A percentile compares a stretch with the other conserved stretches of the same genome.
These are phyloP conservation scores for Anguilla japonica DNA, from an alignment of 2,113 vertebrate species.

Conservation along the genomic window DNA sequence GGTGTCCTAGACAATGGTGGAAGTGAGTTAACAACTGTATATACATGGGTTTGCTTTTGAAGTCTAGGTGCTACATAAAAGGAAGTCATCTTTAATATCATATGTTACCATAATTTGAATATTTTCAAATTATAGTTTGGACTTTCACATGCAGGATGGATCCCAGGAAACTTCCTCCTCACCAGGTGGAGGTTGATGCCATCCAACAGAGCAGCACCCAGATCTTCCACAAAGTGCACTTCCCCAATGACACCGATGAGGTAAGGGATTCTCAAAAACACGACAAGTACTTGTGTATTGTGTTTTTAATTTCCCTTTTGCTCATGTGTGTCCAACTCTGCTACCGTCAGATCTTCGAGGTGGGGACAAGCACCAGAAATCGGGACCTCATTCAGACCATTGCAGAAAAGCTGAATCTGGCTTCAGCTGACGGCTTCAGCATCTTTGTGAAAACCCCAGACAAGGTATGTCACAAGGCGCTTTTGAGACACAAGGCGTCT, in stretches of 20 bases:
- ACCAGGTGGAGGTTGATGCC: constrained; percentile 84
- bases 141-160: constrained; percentile 66
- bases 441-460: constrained; percentile 84
- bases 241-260: constrained; percentile 79
- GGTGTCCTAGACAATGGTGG: too few species aligned
- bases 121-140: background rate
- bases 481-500: too few species aligned
- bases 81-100: background rate
- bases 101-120: background rate
- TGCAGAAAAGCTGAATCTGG: constrained; percentile 67
- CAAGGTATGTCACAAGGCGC: constrained; percentile 71
- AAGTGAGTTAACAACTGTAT: background rate
- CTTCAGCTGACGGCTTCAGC: constrained; percentile 83
- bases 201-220: constrained; percentile 81
- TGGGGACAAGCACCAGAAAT: constrained; percentile 76
- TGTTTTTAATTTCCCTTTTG: background rate
- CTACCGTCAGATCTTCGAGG: constrained; percentile 73
- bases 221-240: constrained; percentile 83
- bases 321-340: background rate
- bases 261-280: constrained; percentile 58
- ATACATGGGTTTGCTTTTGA: background rate
- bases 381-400: constrained; percentile 74
- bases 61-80: background rate
- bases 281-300: background rate
- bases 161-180: constrained; percentile 82